Base-by-base conservation (phyloP, 2,113 vertebrate genomes). In the Boulengeromyrus knoepffleri region DNA sequence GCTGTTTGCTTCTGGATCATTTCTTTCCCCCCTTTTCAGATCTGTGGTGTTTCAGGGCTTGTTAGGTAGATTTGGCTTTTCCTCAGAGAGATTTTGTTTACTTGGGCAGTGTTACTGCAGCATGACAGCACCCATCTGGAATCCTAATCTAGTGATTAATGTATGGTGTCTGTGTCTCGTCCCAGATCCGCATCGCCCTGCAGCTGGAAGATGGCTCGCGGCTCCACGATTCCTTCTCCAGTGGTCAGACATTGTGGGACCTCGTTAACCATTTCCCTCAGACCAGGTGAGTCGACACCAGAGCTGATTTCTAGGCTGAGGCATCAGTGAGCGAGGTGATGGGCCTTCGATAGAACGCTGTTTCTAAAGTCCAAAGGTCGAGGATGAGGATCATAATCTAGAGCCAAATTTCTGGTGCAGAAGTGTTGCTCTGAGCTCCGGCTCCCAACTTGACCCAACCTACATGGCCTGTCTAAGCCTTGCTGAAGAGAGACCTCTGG, bases 201-300 rank as follows among this genome's bases (percentile, higher is more conserved):
- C 99, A 98, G 49, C 94, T 99, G 88, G 97, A 98, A 1, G 96
- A 98, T 6, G 98, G 98, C 62, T 96, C 95, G 85, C 95, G 99
- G 91, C 92, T 98, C 58, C 97, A 98, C 91, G 97, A 94, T n/a
- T 94, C 94, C 0, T 99, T 99, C 93, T 95, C 92, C 1, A 96
- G 95, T 17, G 95, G 96, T 4, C 97, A 97, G 93, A 97, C 94
- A 3, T 95, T 99, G 90, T 99, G 98, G 98, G 98, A 98, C 62
- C 93, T 99, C 89, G 96, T 99, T 90, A 92, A 91, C 85, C 96
- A 97, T 91, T 99, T 99, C 91, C 91, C 95, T 10, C 93, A 96
- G 93, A 97, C 95, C 94, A 97, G 97, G 99, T 99, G 92, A 94
- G 96, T 92, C 27, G 13, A 52, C 19, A 0, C 19, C 31, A 8